Conservation (phyloP, 2,888 invertebrate species). For the Hydroisotoma schaefferi region DNA sequence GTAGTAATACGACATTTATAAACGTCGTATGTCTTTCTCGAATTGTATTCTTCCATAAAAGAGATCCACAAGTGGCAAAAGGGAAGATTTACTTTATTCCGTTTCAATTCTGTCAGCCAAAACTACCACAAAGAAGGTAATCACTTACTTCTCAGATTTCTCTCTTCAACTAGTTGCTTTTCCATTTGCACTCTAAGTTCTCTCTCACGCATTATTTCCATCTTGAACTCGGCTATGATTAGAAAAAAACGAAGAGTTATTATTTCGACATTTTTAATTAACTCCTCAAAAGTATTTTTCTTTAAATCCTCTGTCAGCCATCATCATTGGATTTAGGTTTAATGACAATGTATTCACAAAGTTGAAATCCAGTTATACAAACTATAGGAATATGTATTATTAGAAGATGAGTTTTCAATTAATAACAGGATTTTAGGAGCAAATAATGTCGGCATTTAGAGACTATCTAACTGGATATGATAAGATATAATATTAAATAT, state of each 20-base stretch:
- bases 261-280: neutral
- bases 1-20: slow-evolving; percentile 1
- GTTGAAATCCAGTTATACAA: neutral
- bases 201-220: slow-evolving; percentile 88
- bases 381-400: neutral
- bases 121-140: slow-evolving; percentile 4
- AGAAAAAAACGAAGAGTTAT: too few relatives aligned
- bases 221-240: slow-evolving; percentile 83
- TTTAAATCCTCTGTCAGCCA: too few relatives aligned
- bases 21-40: too few relatives aligned
- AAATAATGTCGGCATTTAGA: too few relatives aligned
- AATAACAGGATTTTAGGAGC: too few relatives aligned
- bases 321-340: too few relatives aligned
- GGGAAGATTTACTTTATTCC: slow-evolving; percentile 3
- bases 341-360: too few relatives aligned
- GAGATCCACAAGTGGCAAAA: slow-evolving; percentile 17
- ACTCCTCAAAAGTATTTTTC: too few relatives aligned
- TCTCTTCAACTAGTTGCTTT: slow-evolving; percentile 87
- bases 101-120: neutral
- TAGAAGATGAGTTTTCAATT: neutral
- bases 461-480: too few relatives aligned
- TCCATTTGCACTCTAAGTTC: slow-evolving; percentile 92
- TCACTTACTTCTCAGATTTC: slow-evolving; percentile 87
- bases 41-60: too few relatives aligned
- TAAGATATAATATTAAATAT: too few relatives aligned